A percentile compares a stretch with the other conserved stretches of the same genome.
Evolutionary conservation across 2,113 vertebrate genomes (phyloP).

Genomic region (Argyrosomus japonicus): DNA sequence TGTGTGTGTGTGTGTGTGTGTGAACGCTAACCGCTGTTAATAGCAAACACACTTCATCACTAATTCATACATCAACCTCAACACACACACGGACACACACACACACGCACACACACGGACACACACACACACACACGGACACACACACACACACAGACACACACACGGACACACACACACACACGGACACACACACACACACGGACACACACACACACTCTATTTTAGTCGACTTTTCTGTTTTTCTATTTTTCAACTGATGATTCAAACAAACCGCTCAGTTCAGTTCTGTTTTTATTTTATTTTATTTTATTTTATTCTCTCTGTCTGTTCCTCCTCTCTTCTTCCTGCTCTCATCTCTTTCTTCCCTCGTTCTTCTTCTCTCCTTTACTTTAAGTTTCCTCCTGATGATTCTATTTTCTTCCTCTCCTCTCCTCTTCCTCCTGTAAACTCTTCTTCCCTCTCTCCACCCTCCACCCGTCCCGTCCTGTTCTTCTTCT

Average conservation of each 20-base stretch:
- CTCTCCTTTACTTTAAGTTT: neutral
- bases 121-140: no score
- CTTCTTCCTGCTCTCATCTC: neutral
- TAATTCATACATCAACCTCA: conserved; percentile 71
- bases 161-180: no score
- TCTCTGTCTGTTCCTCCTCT: neutral
- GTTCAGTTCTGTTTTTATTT: no score
- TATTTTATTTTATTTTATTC: no score
- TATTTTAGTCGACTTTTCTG: no score
- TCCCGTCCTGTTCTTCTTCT: conserved; percentile 20
- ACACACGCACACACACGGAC: neutral
- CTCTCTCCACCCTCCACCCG: neutral
- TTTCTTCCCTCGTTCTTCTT: neutral
- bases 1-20: conserved; percentile 34
- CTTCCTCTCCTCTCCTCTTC: neutral
- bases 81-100: conserved; percentile 19
- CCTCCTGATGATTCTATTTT: neutral
- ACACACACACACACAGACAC: no score
- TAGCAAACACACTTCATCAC: conserved; percentile 75
- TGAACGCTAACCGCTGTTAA: conserved; percentile 54
- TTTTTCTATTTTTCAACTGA: no score
- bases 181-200: no score
- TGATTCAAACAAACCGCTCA: no score
- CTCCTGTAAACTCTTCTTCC: conserved; percentile 40
- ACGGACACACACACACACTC: no score